These are phyloP conservation scores for Tetanocera ferruginea DNA, from an alignment of 2,888 invertebrate species.

Conservation along the genomic window DNA sequence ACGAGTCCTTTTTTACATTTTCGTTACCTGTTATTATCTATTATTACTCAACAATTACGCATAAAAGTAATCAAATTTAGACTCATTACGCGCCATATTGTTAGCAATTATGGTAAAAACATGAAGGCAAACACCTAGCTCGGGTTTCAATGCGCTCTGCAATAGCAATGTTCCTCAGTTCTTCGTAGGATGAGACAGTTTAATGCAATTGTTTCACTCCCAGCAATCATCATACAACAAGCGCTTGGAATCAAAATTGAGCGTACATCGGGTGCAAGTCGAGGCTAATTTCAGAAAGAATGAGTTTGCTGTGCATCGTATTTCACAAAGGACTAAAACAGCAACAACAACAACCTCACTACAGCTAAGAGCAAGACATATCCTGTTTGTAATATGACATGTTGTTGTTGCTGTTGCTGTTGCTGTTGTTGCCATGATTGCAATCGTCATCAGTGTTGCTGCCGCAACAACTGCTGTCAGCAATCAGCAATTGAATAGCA, in stretches of 20 bases:
- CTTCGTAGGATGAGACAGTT: not conserved
- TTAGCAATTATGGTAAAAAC: conserved; percentile 54
- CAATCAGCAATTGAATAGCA: conserved; percentile 63
- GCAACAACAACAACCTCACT: conserved; percentile 18
- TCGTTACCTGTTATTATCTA: conserved; percentile 31
- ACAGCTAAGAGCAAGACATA: conserved; percentile 25
- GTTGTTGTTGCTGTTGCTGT: not conserved
- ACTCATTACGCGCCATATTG: conserved; percentile 62
- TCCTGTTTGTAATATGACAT: conserved; percentile 1
- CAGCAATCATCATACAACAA: conserved; percentile 12
- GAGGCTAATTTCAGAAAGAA: conserved; percentile 24
- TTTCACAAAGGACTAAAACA: conserved; percentile 50
- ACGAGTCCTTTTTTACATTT: not conserved
- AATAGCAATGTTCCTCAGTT: not conserved
- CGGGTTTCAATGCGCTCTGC: not conserved
- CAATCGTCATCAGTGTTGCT: not conserved
- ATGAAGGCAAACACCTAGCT: conserved; percentile 50
- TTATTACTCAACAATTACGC: conserved; percentile 48
- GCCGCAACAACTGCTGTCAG: not conserved
- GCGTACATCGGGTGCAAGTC: conserved; percentile 13
- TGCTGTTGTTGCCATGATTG: not conserved
- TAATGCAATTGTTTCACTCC: conserved; percentile 9
- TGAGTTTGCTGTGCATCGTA: conserved; percentile 46
- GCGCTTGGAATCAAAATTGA: conserved; percentile 12
- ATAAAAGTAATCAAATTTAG: conserved; percentile 58